Evolutionary conservation across 2,888 invertebrate genomes (phyloP), one percentile per base, ranked within the genome.

Genomic region (Lathronympha strigana): DNA sequence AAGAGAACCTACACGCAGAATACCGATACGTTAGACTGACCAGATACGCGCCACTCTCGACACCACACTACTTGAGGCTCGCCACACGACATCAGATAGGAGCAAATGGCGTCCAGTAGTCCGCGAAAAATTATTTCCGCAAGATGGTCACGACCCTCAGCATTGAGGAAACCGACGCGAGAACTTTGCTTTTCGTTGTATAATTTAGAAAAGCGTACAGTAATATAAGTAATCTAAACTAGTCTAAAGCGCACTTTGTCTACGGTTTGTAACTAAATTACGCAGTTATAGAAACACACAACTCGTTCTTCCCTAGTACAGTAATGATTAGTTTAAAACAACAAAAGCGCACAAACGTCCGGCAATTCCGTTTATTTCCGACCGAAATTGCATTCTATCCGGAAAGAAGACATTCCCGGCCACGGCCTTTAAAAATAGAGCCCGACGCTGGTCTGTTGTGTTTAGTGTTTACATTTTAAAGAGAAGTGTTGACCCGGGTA

Each of bases 341-440:
- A 53, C 49, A 51, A 63, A 63, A 57, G 67, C 19, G 23, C 28
- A 40, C 43, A 57, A 61, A 49, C 55, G 55, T 50, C 55, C 40
- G 23, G 36, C 61, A 49, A 55, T 45, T 15, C 38, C 61, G 61
- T 61, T 58, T 66, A 49, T 54, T 61, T 61, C 53, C 64, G 23
- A 11, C 62, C 64, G 67, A 77, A 80, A 81, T 82, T 80, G 81
- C 79, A 79, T 82, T 81, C 70, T 69, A n/a, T 51, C 40, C 51
- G 47, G 60, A 23, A 66, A 66, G 51, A 60, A 60, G 45, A 57
- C 43, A 57, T 57, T 57, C 36, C 50, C n/a, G 36, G 51, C 33
- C 53, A 11, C 15, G 28, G 54, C 28, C 15, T 58, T 63, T 51
- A 45, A 40, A 33, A 64, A 64, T 51, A 45, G 58, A 51, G 38